Percentiles rank a stretch among this genome's conserved stretches.
Evolutionary conservation across 1,140 invertebrate species (phyloP).

Genomic region (Triops cancriformis): DNA sequence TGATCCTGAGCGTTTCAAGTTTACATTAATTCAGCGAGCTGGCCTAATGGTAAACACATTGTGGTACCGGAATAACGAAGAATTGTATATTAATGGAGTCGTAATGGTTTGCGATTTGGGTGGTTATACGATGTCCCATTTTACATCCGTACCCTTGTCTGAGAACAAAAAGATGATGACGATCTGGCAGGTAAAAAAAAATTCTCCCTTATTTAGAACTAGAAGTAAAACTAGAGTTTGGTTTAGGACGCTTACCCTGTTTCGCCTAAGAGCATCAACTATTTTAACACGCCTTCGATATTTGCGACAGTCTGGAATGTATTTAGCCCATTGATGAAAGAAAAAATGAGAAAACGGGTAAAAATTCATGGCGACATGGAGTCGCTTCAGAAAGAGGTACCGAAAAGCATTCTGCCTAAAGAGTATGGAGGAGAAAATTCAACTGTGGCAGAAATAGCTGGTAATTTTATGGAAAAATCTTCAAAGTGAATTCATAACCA

Average conservation of each 20-base stretch:
- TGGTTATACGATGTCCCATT: slow-evolving; percentile 32
- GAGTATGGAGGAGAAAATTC: slow-evolving; percentile 70
- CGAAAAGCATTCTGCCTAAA: slow-evolving; percentile 62
- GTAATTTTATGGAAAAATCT: slow-evolving; percentile 38
- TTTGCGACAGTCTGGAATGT: neutral
- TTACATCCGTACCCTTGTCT: slow-evolving; percentile 32
- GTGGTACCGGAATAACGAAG: neutral
- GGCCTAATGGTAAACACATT: neutral
- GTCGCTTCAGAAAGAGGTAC: slow-evolving; percentile 63
- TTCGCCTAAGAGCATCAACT: neutral
- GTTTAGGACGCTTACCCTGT: neutral
- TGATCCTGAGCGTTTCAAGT: slow-evolving; percentile 41
- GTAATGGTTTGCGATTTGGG: slow-evolving; percentile 33
- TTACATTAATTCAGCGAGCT: neutral
- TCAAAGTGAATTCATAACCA: too few species aligned
- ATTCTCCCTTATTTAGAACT: too few species aligned
- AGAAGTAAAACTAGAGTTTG: neutral
- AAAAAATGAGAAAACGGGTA: neutral
- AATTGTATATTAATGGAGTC: slow-evolving; percentile 21
- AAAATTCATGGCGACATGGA: slow-evolving; percentile 37
- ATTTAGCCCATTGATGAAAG: neutral
- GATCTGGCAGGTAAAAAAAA: slow-evolving; percentile 34
- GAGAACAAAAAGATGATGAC: slow-evolving; percentile 35
- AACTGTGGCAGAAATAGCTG: slow-evolving; percentile 56
- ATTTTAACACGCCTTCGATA: neutral